phyloP scores from a whole-genome alignment of 1,140 invertebrate genomes.

The Bombus polaris region DNA sequence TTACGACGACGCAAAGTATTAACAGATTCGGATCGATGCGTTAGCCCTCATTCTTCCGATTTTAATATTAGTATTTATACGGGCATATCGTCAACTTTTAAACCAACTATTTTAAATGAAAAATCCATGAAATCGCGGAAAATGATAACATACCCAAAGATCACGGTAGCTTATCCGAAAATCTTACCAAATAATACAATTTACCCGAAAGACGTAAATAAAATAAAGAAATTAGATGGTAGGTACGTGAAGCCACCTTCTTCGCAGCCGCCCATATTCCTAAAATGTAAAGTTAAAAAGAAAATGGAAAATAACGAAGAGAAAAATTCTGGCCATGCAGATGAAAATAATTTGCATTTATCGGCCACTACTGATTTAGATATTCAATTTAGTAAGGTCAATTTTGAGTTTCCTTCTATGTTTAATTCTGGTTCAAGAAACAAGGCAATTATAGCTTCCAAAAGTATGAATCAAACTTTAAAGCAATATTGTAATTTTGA shows the following conservation, averaged over 20 bases:
- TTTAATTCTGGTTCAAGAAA: conserved; percentile 59
- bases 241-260: conserved; percentile 70
- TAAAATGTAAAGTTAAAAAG: conserved; percentile 74
- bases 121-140: conserved; percentile 55
- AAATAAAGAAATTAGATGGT: conserved; percentile 62
- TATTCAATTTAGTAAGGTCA: conserved; percentile 76
- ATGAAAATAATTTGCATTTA: conserved; percentile 16
- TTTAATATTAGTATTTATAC: conserved; percentile 13
- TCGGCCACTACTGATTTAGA: conserved; percentile 78
- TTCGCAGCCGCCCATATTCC: conserved; percentile 71
- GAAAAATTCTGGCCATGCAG: neutral
- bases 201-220: conserved; percentile 48
- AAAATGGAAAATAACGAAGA: conserved; percentile 46
- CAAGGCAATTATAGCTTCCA: neutral
- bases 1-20: conserved; percentile 78
- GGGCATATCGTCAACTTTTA: conserved; percentile 15
- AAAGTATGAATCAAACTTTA: conserved; percentile 65
- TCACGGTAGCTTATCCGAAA: conserved; percentile 71
- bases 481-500: conserved; percentile 79
- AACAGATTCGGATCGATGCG: conserved; percentile 49
- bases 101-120: neutral
- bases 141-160: conserved; percentile 74
- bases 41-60: conserved; percentile 7
- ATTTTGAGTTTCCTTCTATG: conserved; percentile 65
- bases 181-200: conserved; percentile 49